Percentiles rank a stretch among this genome's conserved stretches.
Conservation (phyloP, 2,888 invertebrate species). For the Agrochola macilenta region DNA sequence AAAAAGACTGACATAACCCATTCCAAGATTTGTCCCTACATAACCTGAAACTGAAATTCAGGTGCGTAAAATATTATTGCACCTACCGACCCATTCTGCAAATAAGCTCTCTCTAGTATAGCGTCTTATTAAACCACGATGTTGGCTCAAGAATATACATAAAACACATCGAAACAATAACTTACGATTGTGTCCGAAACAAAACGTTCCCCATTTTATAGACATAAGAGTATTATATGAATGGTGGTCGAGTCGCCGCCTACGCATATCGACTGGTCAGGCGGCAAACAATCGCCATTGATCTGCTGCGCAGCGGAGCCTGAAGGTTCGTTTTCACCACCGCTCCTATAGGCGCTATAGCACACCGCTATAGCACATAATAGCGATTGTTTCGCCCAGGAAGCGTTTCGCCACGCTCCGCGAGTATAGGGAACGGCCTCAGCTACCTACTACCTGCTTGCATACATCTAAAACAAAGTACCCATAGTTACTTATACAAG, state of each 20-base stretch:
- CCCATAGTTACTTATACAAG: constrained; percentile 4
- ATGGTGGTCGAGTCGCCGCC: constrained; percentile 61
- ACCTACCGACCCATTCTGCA: not conserved
- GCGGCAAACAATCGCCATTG: constrained; percentile 86
- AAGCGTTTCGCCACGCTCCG: constrained; percentile 86
- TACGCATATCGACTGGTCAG: constrained; percentile 72
- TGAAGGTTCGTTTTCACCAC: constrained; percentile 88
- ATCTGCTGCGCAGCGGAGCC: constrained; percentile 84
- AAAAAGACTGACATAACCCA: not conserved
- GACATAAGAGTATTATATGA: constrained; percentile 62
- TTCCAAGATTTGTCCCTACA: not conserved
- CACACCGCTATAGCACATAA: constrained; percentile 75
- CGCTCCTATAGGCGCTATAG: constrained; percentile 68
- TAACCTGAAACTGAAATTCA: constrained; percentile 1
- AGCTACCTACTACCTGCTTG: constrained; percentile 73
- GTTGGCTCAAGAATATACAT: constrained; percentile 34
- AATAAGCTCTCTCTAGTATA: constrained; percentile 4
- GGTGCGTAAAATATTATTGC: not conserved
- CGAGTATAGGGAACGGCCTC: constrained; percentile 77
- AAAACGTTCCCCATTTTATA: constrained; percentile 51
- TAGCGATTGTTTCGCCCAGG: constrained; percentile 87
- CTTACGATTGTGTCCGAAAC: constrained; percentile 55
- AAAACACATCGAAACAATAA: constrained; percentile 49
- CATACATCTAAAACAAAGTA: constrained; percentile 54
- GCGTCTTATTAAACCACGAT: constrained; percentile 11